Percentiles rank a stretch among this genome's conserved stretches.
These are phyloP conservation scores for Enteromius argenteus DNA, from an alignment of 2,797 vertebrate species.

Conservation along the genomic window DNA sequence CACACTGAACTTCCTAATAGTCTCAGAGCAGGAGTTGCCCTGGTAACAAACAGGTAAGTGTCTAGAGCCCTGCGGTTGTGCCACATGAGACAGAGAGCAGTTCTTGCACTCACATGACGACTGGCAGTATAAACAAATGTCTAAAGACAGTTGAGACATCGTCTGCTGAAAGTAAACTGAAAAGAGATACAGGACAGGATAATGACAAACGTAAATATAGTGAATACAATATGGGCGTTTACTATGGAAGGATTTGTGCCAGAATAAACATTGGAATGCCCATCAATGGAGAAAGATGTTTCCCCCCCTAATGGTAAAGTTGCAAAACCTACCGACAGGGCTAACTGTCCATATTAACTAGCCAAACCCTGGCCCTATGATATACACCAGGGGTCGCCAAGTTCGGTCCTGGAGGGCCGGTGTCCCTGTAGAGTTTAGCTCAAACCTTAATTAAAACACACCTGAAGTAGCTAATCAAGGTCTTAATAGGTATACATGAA, in stretches of 20 bases:
- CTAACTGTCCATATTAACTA: background rate
- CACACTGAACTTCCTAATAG: slow-evolving; percentile 68
- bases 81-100: slow-evolving; percentile 10
- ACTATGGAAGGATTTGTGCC: background rate
- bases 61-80: slow-evolving; percentile 54
- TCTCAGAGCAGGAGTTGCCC: slow-evolving; percentile 72
- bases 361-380: background rate
- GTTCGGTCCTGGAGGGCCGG: too few species aligned
- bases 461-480: too few species aligned
- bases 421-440: too few species aligned
- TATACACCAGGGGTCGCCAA: background rate
- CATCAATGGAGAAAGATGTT: background rate
- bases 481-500: too few species aligned
- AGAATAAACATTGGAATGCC: background rate
- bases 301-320: background rate
- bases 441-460: too few species aligned
- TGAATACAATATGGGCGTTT: background rate
- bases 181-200: background rate
- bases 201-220: background rate
- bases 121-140: slow-evolving; percentile 29
- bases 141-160: background rate
- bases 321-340: background rate
- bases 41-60: slow-evolving; percentile 68
- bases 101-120: background rate
- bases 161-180: background rate